Base-by-base conservation (phyloP, 2,113 vertebrate genomes). In the Eurypyga helias region DNA sequence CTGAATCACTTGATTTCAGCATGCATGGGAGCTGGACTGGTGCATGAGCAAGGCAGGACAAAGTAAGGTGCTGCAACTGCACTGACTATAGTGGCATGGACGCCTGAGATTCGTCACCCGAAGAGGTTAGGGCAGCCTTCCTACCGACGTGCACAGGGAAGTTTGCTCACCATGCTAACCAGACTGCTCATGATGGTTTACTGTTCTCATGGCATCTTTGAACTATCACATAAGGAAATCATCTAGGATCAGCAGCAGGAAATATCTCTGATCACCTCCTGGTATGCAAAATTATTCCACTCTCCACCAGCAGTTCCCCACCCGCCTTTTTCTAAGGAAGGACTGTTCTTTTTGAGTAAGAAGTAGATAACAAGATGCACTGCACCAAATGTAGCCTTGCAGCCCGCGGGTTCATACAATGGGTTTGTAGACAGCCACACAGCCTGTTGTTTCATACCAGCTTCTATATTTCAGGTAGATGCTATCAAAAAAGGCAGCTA, bases 261-360 rank as follows among this genome's bases (percentile, higher is more conserved):
- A 95, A 43, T 88, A 73, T 58, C 67, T 93, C 79, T 80, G 86
- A 81, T 81, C 55, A 66, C 7, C 64, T 94, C 64, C 36, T 48
- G 13, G 31, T 55, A 80, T 51, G 46, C 11, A 36, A 85, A 91
- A 33, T 51, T 70, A 43, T 79, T 87, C 49, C 28, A n/a, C 57
- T 54, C 29, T 60, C 34, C 13, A 54, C 21, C 36, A 90, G 62
- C 46, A 73, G 33, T 34, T 66, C 9, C 20, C 13, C 13, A 13
- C 13, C 6, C 7, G 1, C 29, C 46, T 83, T 73, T 77, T 83
- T 41, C 48, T 54, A 43, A 81, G 36, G 29, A 70, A 5, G 19
- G 15, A 73, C 55, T 36, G 6, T 25, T 95, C 10, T 16, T 90
- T 66, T 71, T 52, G 26, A 71, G 6, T 36, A 60, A 79, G 26